A percentile compares a stretch with the other conserved stretches of the same genome.
phyloP scores from a whole-genome alignment of 2,888 invertebrate species.

The Machimus atricapillus region DNA sequence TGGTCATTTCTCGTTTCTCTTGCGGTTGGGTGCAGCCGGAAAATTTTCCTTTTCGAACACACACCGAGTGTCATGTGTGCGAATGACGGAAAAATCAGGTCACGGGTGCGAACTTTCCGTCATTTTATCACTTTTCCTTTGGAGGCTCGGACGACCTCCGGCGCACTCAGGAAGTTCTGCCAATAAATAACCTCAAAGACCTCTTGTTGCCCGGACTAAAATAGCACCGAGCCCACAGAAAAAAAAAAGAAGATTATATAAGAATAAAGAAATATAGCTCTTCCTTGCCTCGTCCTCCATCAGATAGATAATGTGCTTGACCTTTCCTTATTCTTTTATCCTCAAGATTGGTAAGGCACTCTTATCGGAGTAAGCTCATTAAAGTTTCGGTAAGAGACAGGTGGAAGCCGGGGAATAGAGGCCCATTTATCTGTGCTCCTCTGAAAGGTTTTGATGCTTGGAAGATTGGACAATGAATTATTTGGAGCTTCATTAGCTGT shows the following conservation, averaged over 20 bases:
- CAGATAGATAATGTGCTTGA: constrained; percentile 14
- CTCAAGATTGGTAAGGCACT: neutral
- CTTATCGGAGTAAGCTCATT: constrained; percentile 23
- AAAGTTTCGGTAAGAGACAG: constrained; percentile 12
- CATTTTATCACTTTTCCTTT: neutral
- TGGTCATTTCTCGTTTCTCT: neutral
- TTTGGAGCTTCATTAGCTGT: constrained; percentile 5
- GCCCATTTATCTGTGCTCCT: neutral
- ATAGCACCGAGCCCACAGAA: neutral
- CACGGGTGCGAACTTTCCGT: neutral
- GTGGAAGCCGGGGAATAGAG: neutral
- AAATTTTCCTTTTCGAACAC: neutral
- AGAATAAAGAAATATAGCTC: neutral
- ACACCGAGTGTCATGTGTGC: neutral
- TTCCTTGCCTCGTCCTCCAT: neutral
- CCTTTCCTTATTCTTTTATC: constrained; percentile 7
- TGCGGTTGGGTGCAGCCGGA: neutral
- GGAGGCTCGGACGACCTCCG: neutral
- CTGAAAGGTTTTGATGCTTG: neutral
- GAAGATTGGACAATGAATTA: constrained; percentile 24
- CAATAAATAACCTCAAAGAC: constrained; percentile 8
- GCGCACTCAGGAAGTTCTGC: neutral
- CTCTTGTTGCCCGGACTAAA: neutral
- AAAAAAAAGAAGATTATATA: neutral
- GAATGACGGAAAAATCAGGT: neutral